Percentiles rank a stretch among this genome's conserved stretches.
These are phyloP conservation scores for Napeogenes sylphis DNA, from an alignment of 2,888 invertebrate genomes.

Conservation along the genomic window DNA sequence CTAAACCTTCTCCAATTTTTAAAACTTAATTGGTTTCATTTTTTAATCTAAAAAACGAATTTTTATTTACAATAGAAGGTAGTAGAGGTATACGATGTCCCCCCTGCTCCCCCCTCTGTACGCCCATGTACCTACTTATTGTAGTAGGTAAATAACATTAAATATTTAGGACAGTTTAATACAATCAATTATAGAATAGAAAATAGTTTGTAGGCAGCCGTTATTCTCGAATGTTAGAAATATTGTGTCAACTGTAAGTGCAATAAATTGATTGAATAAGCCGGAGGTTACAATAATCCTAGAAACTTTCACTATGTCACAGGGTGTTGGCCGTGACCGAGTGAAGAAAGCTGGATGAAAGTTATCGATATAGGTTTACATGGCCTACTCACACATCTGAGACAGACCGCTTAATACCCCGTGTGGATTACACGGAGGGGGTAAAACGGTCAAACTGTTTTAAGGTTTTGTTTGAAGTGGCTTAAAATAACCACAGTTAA, in stretches of 20 bases:
- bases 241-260: neutral
- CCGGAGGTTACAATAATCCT: slow-evolving; percentile 16
- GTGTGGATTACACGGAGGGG: neutral
- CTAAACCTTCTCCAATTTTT: no score
- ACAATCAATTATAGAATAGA: neutral
- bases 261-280: slow-evolving; percentile 1
- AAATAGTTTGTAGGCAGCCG: neutral
- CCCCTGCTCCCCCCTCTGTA: no score
- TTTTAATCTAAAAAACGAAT: no score
- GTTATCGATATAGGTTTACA: slow-evolving; percentile 24
- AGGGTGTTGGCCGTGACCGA: slow-evolving; percentile 27
- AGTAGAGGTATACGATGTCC: no score
- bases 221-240: neutral
- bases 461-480: neutral
- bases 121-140: no score
- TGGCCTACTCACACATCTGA: slow-evolving; percentile 19
- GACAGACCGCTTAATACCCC: slow-evolving; percentile 11
- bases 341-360: slow-evolving; percentile 28
- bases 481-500: no score
- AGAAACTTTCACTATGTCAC: slow-evolving; percentile 23
- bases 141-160: no score
- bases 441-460: neutral
- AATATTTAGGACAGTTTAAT: no score
- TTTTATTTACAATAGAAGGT: no score
- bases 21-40: no score